These are phyloP conservation scores for Scytalopus superciliaris DNA, from an alignment of 2,113 vertebrate species.

Conservation along the genomic window DNA sequence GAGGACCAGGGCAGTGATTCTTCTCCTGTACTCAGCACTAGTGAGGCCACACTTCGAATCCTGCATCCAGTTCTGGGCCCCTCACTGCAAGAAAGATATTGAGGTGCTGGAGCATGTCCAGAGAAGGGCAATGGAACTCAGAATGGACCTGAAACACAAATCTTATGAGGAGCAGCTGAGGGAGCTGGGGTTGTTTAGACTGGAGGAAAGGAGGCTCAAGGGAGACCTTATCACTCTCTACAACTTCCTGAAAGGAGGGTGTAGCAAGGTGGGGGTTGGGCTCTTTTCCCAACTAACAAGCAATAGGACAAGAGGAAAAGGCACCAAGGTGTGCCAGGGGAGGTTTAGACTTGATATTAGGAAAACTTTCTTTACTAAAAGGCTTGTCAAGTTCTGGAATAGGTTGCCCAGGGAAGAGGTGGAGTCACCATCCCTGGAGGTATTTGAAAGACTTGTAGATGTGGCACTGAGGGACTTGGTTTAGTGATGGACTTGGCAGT, in stretches of 20 bases:
- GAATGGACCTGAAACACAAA: neutral
- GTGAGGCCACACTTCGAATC: rapidly evolving
- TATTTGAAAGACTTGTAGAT: neutral
- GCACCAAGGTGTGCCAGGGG: too few species aligned
- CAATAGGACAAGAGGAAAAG: neutral
- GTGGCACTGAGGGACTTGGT: neutral
- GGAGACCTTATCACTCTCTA: neutral
- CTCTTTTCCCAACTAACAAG: neutral
- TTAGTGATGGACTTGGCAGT: neutral
- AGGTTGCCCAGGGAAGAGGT: neutral
- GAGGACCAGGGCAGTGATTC: neutral
- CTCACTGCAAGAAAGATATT: neutral
- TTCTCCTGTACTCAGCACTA: rapidly evolving
- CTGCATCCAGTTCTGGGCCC: rapidly evolving
- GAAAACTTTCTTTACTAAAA: neutral
- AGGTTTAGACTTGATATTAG: neutral
- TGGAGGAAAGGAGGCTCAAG: neutral
- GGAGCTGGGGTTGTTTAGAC: neutral
- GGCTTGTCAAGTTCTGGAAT: neutral
- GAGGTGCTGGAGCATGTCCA: neutral
- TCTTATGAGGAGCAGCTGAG: neutral
- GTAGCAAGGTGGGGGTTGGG: rapidly evolving
- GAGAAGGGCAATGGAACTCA: rapidly evolving
- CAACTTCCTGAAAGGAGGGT: neutral
- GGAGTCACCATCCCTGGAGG: neutral